These are phyloP conservation scores for Erpetoichthys calabaricus DNA, from an alignment of 2,797 vertebrate species.

Conservation along the genomic window DNA sequence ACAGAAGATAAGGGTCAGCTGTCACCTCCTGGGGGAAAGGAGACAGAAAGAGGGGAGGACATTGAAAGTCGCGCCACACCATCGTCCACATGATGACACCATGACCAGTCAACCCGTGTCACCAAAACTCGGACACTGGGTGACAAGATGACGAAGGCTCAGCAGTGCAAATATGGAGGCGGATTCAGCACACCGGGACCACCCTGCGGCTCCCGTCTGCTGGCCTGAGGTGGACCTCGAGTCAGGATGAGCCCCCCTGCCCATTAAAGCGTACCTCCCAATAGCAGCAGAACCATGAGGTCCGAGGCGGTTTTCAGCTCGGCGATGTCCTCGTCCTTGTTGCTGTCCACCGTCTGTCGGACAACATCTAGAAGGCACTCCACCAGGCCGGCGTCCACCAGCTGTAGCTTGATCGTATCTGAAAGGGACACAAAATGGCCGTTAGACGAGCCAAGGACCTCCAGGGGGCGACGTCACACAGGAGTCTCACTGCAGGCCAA, in stretches of 20 bases:
- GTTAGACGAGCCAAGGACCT: neutral
- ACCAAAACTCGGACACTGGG: no score
- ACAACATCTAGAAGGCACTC: constrained; percentile 90
- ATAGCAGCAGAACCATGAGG: constrained; percentile 87
- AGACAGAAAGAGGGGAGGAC: neutral
- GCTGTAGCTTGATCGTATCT: constrained; percentile 92
- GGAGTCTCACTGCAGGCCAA: no score
- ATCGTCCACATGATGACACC: no score
- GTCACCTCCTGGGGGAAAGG: neutral
- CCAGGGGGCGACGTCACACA: fast-evolving
- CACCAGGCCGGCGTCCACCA: constrained; percentile 90
- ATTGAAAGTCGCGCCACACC: no score
- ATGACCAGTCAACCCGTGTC: no score
- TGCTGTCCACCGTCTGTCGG: constrained; percentile 78
- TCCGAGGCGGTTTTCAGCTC: constrained; percentile 94
- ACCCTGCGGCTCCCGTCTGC: no score
- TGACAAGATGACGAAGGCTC: no score
- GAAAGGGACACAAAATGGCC: constrained; percentile 6
- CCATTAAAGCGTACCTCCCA: constrained; percentile 59
- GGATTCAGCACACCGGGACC: no score
- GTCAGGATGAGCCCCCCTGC: neutral
- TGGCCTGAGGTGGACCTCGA: no score
- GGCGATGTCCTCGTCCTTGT: constrained; percentile 80
- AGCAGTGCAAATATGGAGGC: no score
- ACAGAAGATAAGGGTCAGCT: neutral